Evolutionary conservation across 2,888 invertebrate genomes (phyloP), one percentile per base, ranked within the genome.

Genomic region (Thymelicus acteon): DNA sequence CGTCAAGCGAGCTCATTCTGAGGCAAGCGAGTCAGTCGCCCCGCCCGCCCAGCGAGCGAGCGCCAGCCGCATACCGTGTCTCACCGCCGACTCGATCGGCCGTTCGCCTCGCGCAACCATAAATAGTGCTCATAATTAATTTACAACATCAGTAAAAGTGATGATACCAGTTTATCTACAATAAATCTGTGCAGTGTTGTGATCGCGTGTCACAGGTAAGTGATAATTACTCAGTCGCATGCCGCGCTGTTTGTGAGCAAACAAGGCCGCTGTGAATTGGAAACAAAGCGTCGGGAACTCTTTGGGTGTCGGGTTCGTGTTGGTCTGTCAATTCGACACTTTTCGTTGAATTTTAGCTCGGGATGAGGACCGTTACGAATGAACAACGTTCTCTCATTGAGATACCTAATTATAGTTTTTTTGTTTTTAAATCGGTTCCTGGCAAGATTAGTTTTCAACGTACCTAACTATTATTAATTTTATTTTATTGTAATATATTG

Each of bases 151-250:
- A 91, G 88, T 92, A 90, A 91, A 89, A 91, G 93, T 93, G 93
- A 93, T 93, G 89, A 91, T 91, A 90, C 88, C 82, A 88, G 91
- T 92, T 92, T 91, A 92, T 92, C 89, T 90, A 89, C 93, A 85
- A 90, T 92, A 91, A 92, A 93, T 89, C 91, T 90, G 91, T 90
- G 88, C 85, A 86, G 91, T 91, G 90, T 87, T 87, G 91, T 91
- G 92, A 87, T 91, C 90, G 87, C 89, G 86, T 88, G 90, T 93
- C 89, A 81, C 92, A 92, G 93, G 93, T 93, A 91, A 93, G 93
- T 93, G 93, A 88, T 93, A 92, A 93, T 93, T 93, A 91, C 82
- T 88, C 85, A 85, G 85, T 87, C 86, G 86, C 84, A 85, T 82
- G 87, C 86, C 87, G 89, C 85, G 79, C 75, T 89, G 88, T 93